These are phyloP conservation scores for Diplodus puntazzo DNA, from an alignment of 2,797 vertebrate genomes.

Conservation along the genomic window DNA sequence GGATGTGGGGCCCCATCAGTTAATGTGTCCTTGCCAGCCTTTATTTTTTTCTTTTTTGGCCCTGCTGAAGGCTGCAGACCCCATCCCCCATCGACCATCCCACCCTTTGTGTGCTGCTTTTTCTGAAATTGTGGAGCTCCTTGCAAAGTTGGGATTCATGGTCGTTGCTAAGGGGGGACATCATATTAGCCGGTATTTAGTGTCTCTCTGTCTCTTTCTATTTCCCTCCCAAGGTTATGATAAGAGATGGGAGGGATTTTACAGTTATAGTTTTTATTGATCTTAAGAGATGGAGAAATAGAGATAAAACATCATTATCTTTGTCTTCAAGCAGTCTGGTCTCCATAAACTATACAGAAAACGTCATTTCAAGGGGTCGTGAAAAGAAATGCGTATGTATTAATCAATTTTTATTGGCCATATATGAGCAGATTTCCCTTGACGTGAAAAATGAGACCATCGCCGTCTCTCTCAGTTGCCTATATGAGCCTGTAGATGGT, in stretches of 20 bases:
- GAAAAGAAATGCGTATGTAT: too few species aligned
- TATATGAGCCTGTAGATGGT: too few species aligned
- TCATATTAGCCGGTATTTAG: neutral
- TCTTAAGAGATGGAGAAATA: too few species aligned
- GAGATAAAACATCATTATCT: slow-evolving; percentile 11
- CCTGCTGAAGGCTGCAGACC: slow-evolving; percentile 46
- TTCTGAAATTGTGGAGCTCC: slow-evolving; percentile 51
- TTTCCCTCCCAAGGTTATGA: slow-evolving; percentile 5
- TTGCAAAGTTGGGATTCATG: slow-evolving; percentile 36
- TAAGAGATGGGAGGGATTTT: neutral
- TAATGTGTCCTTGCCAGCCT: slow-evolving; percentile 63
- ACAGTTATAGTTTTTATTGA: slow-evolving; percentile 32
- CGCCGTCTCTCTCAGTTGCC: too few species aligned
- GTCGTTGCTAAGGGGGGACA: slow-evolving; percentile 7
- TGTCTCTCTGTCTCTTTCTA: neutral
- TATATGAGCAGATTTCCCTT: too few species aligned
- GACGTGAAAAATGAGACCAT: too few species aligned
- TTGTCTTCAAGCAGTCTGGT: slow-evolving; percentile 8
- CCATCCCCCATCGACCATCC: slow-evolving; percentile 35
- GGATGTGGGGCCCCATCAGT: slow-evolving; percentile 66
- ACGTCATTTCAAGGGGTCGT: neutral
- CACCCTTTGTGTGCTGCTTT: slow-evolving; percentile 42
- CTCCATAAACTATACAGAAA: slow-evolving; percentile 8
- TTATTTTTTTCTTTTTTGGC: slow-evolving; percentile 29
- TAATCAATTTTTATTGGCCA: too few species aligned